phyloP scores from a whole-genome alignment of 2,888 invertebrate genomes.

The Agrotis exclamationis region DNA sequence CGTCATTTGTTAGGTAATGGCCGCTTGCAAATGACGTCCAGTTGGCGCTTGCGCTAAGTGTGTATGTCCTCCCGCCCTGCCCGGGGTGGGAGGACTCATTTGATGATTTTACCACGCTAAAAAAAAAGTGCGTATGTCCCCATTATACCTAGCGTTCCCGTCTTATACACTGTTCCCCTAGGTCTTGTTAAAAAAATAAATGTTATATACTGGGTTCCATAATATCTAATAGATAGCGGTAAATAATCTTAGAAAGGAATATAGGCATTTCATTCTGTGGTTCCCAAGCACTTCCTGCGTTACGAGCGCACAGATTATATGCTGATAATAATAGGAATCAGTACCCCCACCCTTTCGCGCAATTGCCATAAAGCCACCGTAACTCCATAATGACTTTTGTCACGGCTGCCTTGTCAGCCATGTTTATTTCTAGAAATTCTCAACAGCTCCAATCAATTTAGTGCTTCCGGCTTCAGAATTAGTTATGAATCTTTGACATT shows the following conservation, averaged over 20 bases:
- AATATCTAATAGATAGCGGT: not conserved
- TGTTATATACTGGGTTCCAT: no score
- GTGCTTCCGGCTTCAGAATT: constrained; percentile 42
- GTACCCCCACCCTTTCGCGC: constrained; percentile 66
- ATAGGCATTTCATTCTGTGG: constrained; percentile 57
- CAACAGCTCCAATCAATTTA: constrained; percentile 35
- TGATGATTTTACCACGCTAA: no score
- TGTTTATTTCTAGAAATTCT: constrained; percentile 40
- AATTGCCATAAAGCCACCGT: constrained; percentile 66
- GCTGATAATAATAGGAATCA: constrained; percentile 67
- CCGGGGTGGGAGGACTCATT: no score
- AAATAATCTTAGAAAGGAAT: not conserved
- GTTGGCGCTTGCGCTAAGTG: no score
- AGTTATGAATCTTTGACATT: constrained; percentile 13
- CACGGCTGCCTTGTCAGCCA: constrained; percentile 29
- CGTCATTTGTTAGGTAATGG: no score
- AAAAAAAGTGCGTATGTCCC: no score
- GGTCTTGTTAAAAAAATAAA: no score
- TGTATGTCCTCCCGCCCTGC: no score
- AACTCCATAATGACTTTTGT: constrained; percentile 43
- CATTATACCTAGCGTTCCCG: no score
- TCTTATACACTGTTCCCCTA: no score
- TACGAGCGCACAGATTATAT: constrained; percentile 63
- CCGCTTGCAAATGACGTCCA: no score
- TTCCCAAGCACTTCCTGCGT: constrained; percentile 43